Percentiles rank a stretch among this genome's conserved stretches.
phyloP scores from a whole-genome alignment of 2,888 invertebrate genomes.

The Parnassius apollo region DNA sequence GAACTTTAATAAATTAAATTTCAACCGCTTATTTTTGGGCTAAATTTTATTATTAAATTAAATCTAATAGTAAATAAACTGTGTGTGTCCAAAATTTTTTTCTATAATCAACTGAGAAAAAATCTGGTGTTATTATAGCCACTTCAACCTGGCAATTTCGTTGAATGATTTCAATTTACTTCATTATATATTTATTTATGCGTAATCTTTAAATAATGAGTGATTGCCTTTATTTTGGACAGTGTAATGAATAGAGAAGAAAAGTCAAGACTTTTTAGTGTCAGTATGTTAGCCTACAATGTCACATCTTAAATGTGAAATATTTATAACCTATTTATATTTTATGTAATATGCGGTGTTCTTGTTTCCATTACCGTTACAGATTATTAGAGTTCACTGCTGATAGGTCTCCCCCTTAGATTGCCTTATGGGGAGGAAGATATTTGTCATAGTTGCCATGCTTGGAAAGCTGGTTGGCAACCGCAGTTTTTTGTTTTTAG shows the following conservation, averaged over 20 bases:
- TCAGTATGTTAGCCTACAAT: neutral
- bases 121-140: conserved; percentile 70
- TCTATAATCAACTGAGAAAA: conserved; percentile 56
- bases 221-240: conserved; percentile 49
- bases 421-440: too few species aligned
- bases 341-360: too few species aligned
- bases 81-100: neutral
- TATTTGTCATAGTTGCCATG: too few species aligned
- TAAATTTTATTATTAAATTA: too few species aligned
- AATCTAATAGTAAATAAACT: neutral
- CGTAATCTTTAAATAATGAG: conserved; percentile 71
- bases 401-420: too few species aligned
- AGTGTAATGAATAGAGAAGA: conserved; percentile 44
- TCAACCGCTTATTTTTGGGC: too few species aligned
- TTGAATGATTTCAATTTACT: conserved; percentile 75
- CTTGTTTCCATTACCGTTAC: too few species aligned
- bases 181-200: conserved; percentile 80
- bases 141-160: conserved; percentile 56
- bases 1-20: too few species aligned
- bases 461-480: too few species aligned
- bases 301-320: neutral
- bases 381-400: too few species aligned
- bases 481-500: too few species aligned
- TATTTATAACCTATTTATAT: too few species aligned
- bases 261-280: neutral